Conservation (phyloP, 2,797 vertebrate species). For the Clarias laeviceps region DNA sequence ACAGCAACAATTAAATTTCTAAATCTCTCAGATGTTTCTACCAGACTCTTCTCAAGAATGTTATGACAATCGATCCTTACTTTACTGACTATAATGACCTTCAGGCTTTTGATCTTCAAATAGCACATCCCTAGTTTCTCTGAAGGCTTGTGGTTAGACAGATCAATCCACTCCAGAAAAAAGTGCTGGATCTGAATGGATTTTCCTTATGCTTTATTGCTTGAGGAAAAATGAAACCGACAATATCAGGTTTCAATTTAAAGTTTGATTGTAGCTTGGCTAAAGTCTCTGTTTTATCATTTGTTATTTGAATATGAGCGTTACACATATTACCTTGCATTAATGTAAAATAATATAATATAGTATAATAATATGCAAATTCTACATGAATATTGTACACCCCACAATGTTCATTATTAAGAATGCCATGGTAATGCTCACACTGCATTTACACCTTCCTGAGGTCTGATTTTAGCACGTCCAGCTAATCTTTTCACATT, state of each 20-base stretch:
- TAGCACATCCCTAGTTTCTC: background rate
- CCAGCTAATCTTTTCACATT: background rate
- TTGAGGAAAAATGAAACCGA: background rate
- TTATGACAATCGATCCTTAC: background rate
- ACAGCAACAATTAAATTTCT: background rate
- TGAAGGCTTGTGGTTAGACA: background rate
- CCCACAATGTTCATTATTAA: background rate
- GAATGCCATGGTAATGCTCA: background rate
- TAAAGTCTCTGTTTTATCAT: background rate
- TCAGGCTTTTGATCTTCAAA: background rate
- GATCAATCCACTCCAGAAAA: slow-evolving; percentile 26
- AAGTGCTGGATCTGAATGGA: background rate
- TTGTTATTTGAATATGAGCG: background rate
- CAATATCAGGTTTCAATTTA: background rate
- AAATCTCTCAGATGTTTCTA: slow-evolving; percentile 2
- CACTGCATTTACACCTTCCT: background rate
- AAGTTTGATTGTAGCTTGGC: background rate
- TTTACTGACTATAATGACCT: slow-evolving; percentile 2
- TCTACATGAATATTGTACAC: background rate
- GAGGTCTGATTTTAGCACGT: background rate
- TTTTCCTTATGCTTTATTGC: background rate
- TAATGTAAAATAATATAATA: too few relatives aligned
- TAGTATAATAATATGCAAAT: background rate
- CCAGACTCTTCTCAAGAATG: background rate
- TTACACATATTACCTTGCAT: too few relatives aligned